Percentiles rank a stretch among this genome's conserved stretches.
Evolutionary conservation across 2,888 invertebrate species (phyloP).

Genomic region (Dendrolimus pini): DNA sequence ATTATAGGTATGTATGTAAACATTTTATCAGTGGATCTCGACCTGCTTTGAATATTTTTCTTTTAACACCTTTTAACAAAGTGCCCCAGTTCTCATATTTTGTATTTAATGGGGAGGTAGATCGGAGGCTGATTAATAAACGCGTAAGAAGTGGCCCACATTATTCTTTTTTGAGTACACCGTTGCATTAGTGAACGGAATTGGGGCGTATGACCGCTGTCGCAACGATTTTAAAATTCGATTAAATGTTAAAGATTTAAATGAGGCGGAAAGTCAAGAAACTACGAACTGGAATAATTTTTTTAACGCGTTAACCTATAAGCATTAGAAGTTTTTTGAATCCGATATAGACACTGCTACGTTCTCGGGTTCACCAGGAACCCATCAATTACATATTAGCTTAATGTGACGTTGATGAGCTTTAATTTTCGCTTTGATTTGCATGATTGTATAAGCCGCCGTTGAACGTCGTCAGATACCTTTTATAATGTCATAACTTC

Average conservation of each 20-base stretch:
- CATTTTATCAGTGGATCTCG: conserved; percentile 30
- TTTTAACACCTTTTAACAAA: conserved; percentile 35
- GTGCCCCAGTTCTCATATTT: conserved; percentile 24
- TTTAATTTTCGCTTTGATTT: conserved; percentile 27
- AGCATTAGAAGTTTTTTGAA: conserved; percentile 66
- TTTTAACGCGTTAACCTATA: conserved; percentile 45
- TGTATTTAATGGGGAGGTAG: conserved; percentile 26
- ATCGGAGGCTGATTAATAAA: conserved; percentile 36
- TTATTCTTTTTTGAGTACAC: conserved; percentile 20
- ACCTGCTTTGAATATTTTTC: conserved; percentile 31
- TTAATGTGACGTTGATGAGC: conserved; percentile 63
- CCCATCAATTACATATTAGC: conserved; percentile 75
- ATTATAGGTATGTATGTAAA: conserved; percentile 25
- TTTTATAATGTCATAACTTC: background rate
- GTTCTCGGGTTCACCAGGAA: conserved; percentile 52
- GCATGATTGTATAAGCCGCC: conserved; percentile 44
- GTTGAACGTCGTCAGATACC: background rate
- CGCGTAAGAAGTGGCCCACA: conserved; percentile 22
- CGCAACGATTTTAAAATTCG: conserved; percentile 33
- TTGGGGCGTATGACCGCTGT: conserved; percentile 31
- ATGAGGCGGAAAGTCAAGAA: conserved; percentile 16
- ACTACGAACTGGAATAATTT: conserved; percentile 42
- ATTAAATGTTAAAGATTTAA: conserved; percentile 38
- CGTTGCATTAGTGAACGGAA: conserved; percentile 21
- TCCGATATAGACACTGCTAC: conserved; percentile 55